Evolutionary conservation across 2,888 invertebrate species (phyloP).

Genomic region (Ryuthela nishihirai): DNA sequence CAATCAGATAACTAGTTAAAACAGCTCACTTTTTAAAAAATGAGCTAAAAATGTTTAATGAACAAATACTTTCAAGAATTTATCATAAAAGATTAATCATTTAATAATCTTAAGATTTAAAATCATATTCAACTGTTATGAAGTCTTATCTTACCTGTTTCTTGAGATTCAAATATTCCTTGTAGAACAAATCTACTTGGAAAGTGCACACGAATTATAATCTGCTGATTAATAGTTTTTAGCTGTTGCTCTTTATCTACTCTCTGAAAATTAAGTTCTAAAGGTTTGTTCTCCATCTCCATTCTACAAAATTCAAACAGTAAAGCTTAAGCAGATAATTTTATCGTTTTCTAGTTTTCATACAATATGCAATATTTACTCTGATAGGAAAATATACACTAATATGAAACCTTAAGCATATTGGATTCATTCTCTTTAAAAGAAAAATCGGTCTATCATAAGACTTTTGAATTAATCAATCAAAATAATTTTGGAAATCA

Average conservation of each 20-base stretch:
- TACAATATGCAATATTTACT: too few species aligned
- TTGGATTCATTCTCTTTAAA: background rate
- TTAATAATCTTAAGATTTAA: slow-evolving; percentile 12
- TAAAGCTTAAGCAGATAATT: too few species aligned
- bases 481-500: too few species aligned
- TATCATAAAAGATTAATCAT: too few species aligned
- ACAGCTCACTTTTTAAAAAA: too few species aligned
- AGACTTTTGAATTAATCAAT: too few species aligned
- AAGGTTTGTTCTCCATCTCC: slow-evolving; percentile 66
- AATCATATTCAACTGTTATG: background rate
- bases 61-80: too few species aligned
- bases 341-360: too few species aligned
- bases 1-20: too few species aligned
- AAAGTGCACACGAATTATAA: slow-evolving; percentile 79
- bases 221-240: slow-evolving; percentile 62
- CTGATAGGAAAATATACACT: background rate
- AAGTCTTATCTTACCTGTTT: slow-evolving; percentile 57
- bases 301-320: too few species aligned
- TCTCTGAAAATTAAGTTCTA: slow-evolving; percentile 64
- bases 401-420: slow-evolving; percentile 3
- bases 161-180: slow-evolving; percentile 73
- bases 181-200: slow-evolving; percentile 81
- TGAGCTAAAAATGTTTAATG: too few species aligned
- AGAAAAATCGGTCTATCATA: too few species aligned
- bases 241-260: slow-evolving; percentile 56